phyloP scores from a whole-genome alignment of 35 echinoderm and acorn worm genomes.

The Lytechinus variegatus region DNA sequence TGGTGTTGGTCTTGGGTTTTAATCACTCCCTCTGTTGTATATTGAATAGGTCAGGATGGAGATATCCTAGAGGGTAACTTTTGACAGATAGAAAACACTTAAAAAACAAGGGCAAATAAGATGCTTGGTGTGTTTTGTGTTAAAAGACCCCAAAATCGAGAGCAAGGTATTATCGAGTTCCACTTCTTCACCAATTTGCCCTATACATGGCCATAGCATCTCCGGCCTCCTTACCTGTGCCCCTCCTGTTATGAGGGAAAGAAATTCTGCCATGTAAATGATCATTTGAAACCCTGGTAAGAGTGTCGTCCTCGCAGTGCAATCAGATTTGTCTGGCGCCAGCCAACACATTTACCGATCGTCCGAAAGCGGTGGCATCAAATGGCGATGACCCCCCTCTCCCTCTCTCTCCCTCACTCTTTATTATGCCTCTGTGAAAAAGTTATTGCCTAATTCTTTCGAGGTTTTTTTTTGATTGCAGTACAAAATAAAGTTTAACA shows the following conservation, averaged over 20 bases:
- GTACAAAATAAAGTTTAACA: too few species aligned
- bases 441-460: background rate
- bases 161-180: background rate
- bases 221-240: background rate
- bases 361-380: conserved; percentile 6
- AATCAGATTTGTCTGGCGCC: conserved; percentile 55
- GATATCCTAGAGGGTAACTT: background rate
- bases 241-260: background rate
- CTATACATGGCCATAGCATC: background rate
- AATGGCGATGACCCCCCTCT: conserved; percentile 2
- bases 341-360: conserved; percentile 46
- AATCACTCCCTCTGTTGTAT: too few species aligned
- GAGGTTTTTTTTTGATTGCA: background rate
- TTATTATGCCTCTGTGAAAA: background rate
- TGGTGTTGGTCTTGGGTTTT: too few species aligned
- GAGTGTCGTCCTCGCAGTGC: background rate
- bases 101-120: background rate
- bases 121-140: background rate
- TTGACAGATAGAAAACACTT: background rate
- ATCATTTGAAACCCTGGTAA: conserved; percentile 48
- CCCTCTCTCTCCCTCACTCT: background rate
- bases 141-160: background rate
- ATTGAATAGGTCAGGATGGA: too few species aligned
- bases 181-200: background rate
- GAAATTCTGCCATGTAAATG: conserved; percentile 48